Conservation (phyloP, 2,113 vertebrate genomes). For the Bos taurus region DNA sequence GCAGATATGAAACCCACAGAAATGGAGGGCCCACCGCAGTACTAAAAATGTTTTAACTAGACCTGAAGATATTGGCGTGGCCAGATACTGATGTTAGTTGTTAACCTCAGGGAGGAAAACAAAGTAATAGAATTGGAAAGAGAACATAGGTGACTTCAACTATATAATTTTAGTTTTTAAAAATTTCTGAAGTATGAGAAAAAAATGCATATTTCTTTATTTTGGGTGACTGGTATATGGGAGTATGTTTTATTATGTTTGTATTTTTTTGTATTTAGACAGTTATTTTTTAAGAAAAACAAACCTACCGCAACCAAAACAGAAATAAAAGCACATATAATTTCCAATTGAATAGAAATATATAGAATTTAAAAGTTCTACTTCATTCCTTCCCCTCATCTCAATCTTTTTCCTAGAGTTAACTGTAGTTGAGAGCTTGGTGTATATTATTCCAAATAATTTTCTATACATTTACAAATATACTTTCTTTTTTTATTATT, state of each 20-base stretch:
- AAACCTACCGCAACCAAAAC: neutral
- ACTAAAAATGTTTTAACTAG: neutral
- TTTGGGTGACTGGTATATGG: neutral
- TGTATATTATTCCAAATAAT: neutral
- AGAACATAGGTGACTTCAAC: neutral
- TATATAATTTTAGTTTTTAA: neutral
- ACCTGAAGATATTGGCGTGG: neutral
- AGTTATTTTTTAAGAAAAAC: constrained; percentile 19
- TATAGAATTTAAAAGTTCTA: neutral
- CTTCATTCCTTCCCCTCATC: neutral
- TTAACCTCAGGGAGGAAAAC: neutral
- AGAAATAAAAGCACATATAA: neutral
- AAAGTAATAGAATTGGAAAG: neutral
- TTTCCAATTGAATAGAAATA: neutral
- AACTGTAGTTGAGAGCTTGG: neutral
- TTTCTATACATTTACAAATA: neutral
- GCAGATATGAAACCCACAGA: neutral
- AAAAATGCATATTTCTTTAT: neutral
- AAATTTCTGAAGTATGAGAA: neutral
- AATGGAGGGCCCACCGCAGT: neutral
- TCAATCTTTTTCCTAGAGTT: neutral
- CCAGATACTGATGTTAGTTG: neutral
- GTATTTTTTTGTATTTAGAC: neutral
- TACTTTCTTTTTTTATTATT: neutral
- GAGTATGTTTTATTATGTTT: neutral